phyloP scores from a whole-genome alignment of 2,113 vertebrate species.

The Geococcyx californianus region DNA sequence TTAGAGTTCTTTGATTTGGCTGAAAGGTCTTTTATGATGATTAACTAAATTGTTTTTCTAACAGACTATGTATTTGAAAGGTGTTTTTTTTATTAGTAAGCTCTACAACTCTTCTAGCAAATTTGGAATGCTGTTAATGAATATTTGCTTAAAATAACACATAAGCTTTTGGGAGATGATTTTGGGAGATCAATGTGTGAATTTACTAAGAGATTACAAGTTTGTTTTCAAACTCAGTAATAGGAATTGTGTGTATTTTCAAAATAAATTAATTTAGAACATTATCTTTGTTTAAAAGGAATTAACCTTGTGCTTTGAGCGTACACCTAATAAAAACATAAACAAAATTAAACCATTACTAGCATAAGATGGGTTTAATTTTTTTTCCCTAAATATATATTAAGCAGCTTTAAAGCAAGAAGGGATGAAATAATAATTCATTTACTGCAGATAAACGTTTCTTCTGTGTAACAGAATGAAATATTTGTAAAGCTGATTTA shows the following conservation, averaged over 20 bases:
- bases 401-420: not conserved
- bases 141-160: not conserved
- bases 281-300: not conserved
- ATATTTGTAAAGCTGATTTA: conserved; percentile 32
- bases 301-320: not conserved
- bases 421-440: not conserved
- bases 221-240: not conserved
- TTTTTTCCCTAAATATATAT: not conserved
- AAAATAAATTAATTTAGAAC: not conserved
- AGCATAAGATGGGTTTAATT: not conserved
- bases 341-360: conserved; percentile 22
- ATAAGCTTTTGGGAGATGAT: not conserved
- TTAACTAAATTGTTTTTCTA: not conserved
- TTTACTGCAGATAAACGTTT: not conserved
- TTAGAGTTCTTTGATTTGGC: not conserved
- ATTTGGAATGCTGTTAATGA: not conserved
- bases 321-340: not conserved
- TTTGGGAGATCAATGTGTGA: not conserved
- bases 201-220: not conserved
- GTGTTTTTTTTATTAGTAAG: not conserved
- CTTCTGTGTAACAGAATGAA: conserved; percentile 25
- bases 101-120: not conserved
- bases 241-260: not conserved
- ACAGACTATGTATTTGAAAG: not conserved
- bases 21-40: not conserved